These are phyloP conservation scores for Scaptomyza graminum DNA, from an alignment of 1,140 invertebrate species.

Conservation along the genomic window DNA sequence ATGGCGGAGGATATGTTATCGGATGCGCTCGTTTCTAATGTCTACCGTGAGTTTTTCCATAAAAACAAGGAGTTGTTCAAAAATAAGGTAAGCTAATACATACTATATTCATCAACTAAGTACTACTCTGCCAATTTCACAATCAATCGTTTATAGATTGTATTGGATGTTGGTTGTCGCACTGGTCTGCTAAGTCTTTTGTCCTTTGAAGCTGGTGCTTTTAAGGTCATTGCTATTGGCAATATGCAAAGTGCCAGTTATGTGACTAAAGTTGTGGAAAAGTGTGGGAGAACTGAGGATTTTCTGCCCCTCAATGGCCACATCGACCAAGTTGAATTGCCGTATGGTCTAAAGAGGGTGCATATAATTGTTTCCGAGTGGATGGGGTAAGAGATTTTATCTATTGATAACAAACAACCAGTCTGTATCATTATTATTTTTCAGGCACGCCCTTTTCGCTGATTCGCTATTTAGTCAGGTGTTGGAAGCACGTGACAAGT, in stretches of 20 bases:
- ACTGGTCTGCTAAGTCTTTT: conserved; percentile 55
- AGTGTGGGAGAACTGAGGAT: conserved; percentile 27
- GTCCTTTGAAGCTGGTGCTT: conserved; percentile 42
- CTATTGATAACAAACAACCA: background rate
- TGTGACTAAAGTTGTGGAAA: conserved; percentile 14
- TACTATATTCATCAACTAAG: too few species aligned
- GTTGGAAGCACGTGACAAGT: conserved; percentile 52
- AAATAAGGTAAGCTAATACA: conserved; percentile 38
- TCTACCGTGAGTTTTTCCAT: conserved; percentile 32
- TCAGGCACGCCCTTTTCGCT: conserved; percentile 45
- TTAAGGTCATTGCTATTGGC: conserved; percentile 49
- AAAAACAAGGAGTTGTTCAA: conserved; percentile 31
- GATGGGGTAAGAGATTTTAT: conserved; percentile 37
- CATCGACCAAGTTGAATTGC: conserved; percentile 31
- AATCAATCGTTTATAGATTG: conserved; percentile 24
- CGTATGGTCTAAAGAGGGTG: conserved; percentile 44
- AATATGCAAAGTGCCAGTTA: conserved; percentile 29
- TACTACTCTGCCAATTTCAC: background rate
- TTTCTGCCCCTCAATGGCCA: conserved; percentile 39
- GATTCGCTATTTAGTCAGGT: conserved; percentile 53
- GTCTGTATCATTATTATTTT: background rate
- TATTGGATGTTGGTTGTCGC: conserved; percentile 63
- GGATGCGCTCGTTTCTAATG: conserved; percentile 27
- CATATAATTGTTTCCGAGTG: conserved; percentile 64
- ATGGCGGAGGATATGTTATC: conserved; percentile 31